Percentiles rank a stretch among this genome's conserved stretches.
Conservation (phyloP, 2,888 invertebrate species). For the Erebia aethiops region DNA sequence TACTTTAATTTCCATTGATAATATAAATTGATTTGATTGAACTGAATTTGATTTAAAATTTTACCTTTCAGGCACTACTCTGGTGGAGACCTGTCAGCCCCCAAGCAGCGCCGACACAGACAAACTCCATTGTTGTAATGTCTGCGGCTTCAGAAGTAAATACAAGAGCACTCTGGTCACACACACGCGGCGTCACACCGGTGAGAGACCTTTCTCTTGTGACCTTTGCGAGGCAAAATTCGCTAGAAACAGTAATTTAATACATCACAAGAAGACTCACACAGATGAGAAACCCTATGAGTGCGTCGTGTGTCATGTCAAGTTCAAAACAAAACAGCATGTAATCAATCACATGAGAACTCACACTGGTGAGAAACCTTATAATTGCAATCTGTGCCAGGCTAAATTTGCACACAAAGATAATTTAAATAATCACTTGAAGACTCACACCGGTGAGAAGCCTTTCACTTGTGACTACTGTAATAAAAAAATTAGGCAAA, state of each 20-base stretch:
- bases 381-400: not conserved
- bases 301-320: not conserved
- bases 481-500: not conserved
- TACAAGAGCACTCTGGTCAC: not conserved
- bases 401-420: not conserved
- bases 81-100: not conserved
- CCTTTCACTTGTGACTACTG: slow-evolving; percentile 6
- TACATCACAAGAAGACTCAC: not conserved
- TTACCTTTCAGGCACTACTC: not conserved
- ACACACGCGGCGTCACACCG: not conserved
- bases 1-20: too few species aligned
- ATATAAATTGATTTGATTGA: too few species aligned
- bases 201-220: not conserved
- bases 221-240: not conserved
- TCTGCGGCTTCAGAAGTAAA: not conserved
- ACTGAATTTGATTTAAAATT: not conserved
- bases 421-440: not conserved
- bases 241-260: not conserved
- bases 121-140: too few species aligned
- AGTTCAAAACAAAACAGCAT: not conserved
- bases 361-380: slow-evolving; percentile 9
- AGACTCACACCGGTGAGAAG: slow-evolving; percentile 4
- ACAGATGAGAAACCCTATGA: not conserved
- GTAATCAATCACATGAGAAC: not conserved
- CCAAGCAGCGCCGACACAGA: not conserved